Conservation (phyloP, 2,797 vertebrate genomes). For the Hybognathus amarus region DNA sequence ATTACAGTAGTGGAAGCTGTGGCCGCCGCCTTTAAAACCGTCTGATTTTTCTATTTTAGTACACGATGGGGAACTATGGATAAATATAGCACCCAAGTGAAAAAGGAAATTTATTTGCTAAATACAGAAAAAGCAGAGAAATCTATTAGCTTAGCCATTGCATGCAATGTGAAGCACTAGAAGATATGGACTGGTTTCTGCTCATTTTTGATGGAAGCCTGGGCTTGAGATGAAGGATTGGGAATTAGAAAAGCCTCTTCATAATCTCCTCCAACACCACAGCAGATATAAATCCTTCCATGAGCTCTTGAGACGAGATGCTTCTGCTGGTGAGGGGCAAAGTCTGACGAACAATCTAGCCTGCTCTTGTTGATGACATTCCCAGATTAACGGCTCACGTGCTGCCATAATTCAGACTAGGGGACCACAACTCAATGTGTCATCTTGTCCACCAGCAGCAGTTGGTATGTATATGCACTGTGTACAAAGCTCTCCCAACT, state of each 20-base stretch:
- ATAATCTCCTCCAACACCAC: slow-evolving; percentile 51
- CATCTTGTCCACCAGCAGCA: slow-evolving; percentile 29
- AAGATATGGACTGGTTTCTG: slow-evolving; percentile 41
- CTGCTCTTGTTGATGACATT: slow-evolving; percentile 56
- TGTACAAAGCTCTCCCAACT: slow-evolving; percentile 9
- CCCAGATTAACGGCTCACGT: slow-evolving; percentile 65
- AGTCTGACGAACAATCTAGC: slow-evolving; percentile 43
- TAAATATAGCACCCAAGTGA: background rate
- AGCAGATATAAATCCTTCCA: slow-evolving; percentile 49
- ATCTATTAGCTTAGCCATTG: background rate
- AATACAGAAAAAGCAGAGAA: background rate
- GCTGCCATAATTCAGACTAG: slow-evolving; percentile 62
- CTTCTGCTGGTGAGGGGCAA: slow-evolving; percentile 13
- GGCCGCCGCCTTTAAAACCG: slow-evolving; percentile 6
- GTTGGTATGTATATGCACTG: slow-evolving; percentile 11
- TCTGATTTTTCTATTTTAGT: slow-evolving; percentile 6
- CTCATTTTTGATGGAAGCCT: slow-evolving; percentile 21
- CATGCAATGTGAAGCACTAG: slow-evolving; percentile 26
- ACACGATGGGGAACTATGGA: background rate
- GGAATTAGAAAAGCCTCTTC: slow-evolving; percentile 40
- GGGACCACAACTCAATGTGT: slow-evolving; percentile 59
- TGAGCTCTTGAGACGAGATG: slow-evolving; percentile 10
- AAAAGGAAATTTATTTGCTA: background rate
- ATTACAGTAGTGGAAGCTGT: slow-evolving; percentile 22
- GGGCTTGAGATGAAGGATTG: slow-evolving; percentile 29